Conservation (phyloP, 2,888 invertebrate genomes). For the Stenurella melanura region DNA sequence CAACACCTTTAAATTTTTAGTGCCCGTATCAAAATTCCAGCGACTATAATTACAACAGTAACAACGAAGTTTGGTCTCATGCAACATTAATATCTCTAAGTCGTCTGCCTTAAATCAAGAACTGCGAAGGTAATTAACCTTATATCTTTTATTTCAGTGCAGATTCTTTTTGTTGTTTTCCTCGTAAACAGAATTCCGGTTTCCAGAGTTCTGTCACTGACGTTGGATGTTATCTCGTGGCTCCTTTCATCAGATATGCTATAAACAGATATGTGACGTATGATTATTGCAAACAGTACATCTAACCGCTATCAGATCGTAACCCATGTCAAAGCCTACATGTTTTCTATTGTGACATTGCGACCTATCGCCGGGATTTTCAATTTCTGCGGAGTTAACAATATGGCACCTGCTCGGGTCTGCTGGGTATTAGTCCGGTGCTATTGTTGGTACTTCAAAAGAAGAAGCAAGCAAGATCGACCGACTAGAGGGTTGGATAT, state of each 20-base stretch:
- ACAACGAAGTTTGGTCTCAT: neutral
- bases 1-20: neutral
- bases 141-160: constrained; percentile 16
- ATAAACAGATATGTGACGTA: constrained; percentile 38
- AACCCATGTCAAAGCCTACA: constrained; percentile 28
- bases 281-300: constrained; percentile 36
- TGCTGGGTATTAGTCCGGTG: constrained; percentile 22
- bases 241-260: constrained; percentile 40
- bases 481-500: too few relatives aligned
- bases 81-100: neutral
- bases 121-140: constrained; percentile 8
- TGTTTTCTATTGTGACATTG: constrained; percentile 34
- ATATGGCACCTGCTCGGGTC: constrained; percentile 28
- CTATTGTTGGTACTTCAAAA: neutral
- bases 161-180: constrained; percentile 24
- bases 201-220: constrained; percentile 20
- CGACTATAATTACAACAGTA: neutral
- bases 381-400: constrained; percentile 17
- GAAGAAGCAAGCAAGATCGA: neutral
- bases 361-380: constrained; percentile 29
- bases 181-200: constrained; percentile 27
- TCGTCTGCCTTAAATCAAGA: neutral
- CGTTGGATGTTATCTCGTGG: constrained; percentile 28
- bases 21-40: neutral
- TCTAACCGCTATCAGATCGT: constrained; percentile 23